Conservation (phyloP, 2,113 vertebrate genomes). For the Artemisiospiza belli region DNA sequence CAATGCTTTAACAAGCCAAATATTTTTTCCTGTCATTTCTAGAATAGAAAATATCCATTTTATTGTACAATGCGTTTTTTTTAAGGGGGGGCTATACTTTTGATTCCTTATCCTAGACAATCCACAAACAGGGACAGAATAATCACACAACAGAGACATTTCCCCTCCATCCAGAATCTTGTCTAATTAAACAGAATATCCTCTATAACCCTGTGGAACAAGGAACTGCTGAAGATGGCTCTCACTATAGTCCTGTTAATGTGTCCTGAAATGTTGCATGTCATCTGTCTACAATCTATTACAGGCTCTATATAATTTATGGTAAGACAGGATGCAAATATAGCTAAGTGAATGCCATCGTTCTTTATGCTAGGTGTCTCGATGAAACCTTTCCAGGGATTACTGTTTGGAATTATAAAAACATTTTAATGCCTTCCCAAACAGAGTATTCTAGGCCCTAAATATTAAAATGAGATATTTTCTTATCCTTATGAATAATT, state of each 20-base stretch:
- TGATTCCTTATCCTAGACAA: background rate
- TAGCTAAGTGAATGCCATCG: background rate
- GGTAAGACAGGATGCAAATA: background rate
- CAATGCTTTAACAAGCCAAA: background rate
- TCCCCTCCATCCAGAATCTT: rapidly evolving
- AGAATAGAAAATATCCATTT: background rate
- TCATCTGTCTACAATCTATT: background rate
- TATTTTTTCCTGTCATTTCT: background rate
- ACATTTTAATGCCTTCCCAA: background rate
- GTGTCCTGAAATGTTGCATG: background rate
- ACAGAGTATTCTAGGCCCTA: background rate
- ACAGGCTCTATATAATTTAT: background rate
- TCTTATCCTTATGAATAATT: background rate
- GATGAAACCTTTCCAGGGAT: background rate
- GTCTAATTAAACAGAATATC: background rate
- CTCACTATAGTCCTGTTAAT: background rate
- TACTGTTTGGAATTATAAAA: background rate
- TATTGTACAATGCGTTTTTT: background rate
- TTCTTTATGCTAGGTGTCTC: background rate
- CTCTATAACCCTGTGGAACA: background rate
- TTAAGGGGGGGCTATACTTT: background rate
- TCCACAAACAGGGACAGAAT: background rate
- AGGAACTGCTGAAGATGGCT: background rate
- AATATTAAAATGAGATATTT: background rate
- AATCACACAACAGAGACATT: background rate